A percentile compares a stretch with the other conserved stretches of the same genome.
These are phyloP conservation scores for Diorhabda elongata DNA, from an alignment of 1,140 invertebrate species.

Conservation along the genomic window DNA sequence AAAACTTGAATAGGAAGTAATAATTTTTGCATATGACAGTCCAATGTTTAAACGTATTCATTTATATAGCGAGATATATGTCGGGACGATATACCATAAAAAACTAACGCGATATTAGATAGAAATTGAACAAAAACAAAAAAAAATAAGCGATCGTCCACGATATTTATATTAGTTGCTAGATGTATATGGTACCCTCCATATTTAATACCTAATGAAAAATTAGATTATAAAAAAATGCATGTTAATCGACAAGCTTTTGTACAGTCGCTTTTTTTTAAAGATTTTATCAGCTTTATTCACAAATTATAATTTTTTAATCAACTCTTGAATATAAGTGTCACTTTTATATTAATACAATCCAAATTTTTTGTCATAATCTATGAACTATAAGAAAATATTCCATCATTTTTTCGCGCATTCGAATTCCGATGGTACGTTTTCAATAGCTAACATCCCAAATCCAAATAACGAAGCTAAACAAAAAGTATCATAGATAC, in stretches of 20 bases:
- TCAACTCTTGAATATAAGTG: not conserved
- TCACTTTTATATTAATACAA: not conserved
- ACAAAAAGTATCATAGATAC: no score
- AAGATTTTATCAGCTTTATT: conserved; percentile 25
- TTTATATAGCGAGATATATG: conserved; percentile 12
- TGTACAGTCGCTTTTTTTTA: conserved; percentile 45
- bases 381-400: no score
- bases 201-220: conserved; percentile 42
- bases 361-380: no score
- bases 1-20: conserved; percentile 34
- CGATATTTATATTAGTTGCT: conserved; percentile 40
- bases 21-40: conserved; percentile 46
- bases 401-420: no score
- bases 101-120: conserved; percentile 17
- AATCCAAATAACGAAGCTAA: no score
- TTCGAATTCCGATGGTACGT: no score
- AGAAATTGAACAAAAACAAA: conserved; percentile 20
- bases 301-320: conserved; percentile 3
- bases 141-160: conserved; percentile 22
- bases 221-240: conserved; percentile 43
- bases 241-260: conserved; percentile 47
- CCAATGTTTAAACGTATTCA: conserved; percentile 28
- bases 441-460: no score
- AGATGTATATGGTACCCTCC: conserved; percentile 48
- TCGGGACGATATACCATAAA: conserved; percentile 8